Conservation (phyloP, 1,140 invertebrate species). For the Asobara japonica region DNA sequence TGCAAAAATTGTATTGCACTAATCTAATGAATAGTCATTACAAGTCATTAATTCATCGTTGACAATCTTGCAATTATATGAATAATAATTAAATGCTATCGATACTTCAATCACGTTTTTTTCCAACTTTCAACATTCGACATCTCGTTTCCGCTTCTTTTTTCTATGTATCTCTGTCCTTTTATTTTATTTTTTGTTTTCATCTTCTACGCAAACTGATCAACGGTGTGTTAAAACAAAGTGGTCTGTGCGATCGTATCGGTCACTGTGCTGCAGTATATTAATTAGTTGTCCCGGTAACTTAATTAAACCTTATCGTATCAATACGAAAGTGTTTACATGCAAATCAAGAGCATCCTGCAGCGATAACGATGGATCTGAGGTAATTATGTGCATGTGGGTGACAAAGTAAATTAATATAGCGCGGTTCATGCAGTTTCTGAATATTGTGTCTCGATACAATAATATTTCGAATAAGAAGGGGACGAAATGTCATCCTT, state of each 20-base stretch:
- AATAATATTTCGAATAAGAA: too few relatives aligned
- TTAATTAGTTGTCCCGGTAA: slow-evolving; percentile 53
- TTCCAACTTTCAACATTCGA: not conserved
- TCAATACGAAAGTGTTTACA: slow-evolving; percentile 48
- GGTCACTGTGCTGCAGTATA: slow-evolving; percentile 36
- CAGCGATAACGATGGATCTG: slow-evolving; percentile 28
- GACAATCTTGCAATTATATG: not conserved
- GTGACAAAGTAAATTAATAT: slow-evolving; percentile 30
- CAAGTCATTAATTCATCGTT: not conserved
- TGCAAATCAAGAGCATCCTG: slow-evolving; percentile 48
- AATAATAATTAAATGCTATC: not conserved
- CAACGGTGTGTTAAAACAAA: slow-evolving; percentile 40
- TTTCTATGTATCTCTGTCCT: not conserved
- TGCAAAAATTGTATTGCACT: too few relatives aligned
- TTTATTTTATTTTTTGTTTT: not conserved
- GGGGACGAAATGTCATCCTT: too few relatives aligned
- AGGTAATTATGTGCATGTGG: slow-evolving; percentile 29
- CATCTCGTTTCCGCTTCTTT: not conserved
- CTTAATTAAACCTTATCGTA: slow-evolving; percentile 53
- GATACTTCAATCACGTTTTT: not conserved
- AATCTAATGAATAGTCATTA: not conserved
- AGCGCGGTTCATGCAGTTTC: too few relatives aligned
- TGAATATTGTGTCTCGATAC: too few relatives aligned
- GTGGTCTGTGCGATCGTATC: slow-evolving; percentile 37
- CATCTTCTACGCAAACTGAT: slow-evolving; percentile 8